These are phyloP conservation scores for Rhinophrynus dorsalis DNA, from an alignment of 2,797 vertebrate genomes.

Conservation along the genomic window DNA sequence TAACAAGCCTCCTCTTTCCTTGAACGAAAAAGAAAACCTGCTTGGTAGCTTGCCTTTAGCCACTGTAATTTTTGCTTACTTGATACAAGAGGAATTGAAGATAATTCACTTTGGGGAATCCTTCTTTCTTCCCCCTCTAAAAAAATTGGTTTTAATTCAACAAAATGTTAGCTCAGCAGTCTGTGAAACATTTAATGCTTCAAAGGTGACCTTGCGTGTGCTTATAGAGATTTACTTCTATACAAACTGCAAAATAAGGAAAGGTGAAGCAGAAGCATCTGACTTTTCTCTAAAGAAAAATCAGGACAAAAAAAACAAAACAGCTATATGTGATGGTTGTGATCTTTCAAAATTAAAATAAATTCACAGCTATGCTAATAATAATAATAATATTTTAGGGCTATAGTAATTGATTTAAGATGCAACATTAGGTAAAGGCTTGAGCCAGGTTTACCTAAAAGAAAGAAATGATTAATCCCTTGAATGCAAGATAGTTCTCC, in stretches of 20 bases:
- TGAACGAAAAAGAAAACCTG: conserved; percentile 40
- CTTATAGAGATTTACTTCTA: conserved; percentile 3
- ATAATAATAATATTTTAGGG: too few species aligned
- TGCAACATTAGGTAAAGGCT: too few species aligned
- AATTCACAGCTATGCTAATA: too few species aligned
- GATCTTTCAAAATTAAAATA: too few species aligned
- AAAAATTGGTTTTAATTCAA: conserved; percentile 50
- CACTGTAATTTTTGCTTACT: conserved; percentile 44
- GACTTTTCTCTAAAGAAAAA: too few species aligned
- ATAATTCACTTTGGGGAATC: conserved; percentile 37
- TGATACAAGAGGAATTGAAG: conserved; percentile 24
- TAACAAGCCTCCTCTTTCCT: background rate
- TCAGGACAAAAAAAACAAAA: too few species aligned
- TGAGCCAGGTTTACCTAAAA: too few species aligned
- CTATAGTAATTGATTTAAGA: too few species aligned
- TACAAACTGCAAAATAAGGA: conserved; percentile 11
- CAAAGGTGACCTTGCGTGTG: conserved; percentile 33
- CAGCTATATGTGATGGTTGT: too few species aligned
- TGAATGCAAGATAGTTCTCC: too few species aligned
- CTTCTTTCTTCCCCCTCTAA: conserved; percentile 10
- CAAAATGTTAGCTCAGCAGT: background rate
- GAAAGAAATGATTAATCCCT: too few species aligned
- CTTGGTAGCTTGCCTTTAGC: conserved; percentile 48
- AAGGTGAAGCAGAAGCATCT: too few species aligned
- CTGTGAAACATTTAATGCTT: conserved; percentile 17